Evolutionary conservation across 2,888 invertebrate genomes (phyloP).

Genomic region (Rhagonycha fulva): DNA sequence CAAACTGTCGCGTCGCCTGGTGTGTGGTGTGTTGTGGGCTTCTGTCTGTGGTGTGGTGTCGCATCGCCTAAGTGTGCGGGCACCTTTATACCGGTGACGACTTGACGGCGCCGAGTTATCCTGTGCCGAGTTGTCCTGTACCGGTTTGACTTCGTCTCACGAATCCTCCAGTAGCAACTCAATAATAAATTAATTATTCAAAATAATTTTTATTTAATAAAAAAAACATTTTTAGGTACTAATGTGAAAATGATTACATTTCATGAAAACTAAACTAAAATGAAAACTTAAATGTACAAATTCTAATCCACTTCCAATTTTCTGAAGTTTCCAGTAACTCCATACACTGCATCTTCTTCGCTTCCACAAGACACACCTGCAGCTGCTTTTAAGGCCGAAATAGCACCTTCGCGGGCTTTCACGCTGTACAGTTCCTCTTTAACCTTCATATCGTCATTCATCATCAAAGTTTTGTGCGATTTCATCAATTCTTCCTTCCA

Average conservation of each 20-base stretch:
- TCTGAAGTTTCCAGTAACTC: conserved; percentile 76
- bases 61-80: too few species aligned
- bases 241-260: background rate
- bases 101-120: too few species aligned
- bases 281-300: background rate
- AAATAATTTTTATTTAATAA: background rate
- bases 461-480: conserved; percentile 63
- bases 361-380: conserved; percentile 63
- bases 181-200: too few species aligned
- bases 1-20: too few species aligned
- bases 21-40: too few species aligned
- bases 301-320: conserved; percentile 78
- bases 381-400: conserved; percentile 70
- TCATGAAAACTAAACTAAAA: background rate
- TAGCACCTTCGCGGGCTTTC: conserved; percentile 73
- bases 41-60: too few species aligned
- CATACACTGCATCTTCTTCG: conserved; percentile 69
- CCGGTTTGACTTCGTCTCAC: too few species aligned
- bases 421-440: conserved; percentile 71
- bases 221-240: background rate
- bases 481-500: conserved; percentile 72
- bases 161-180: too few species aligned
- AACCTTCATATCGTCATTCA: conserved; percentile 73
- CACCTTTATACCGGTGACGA: too few species aligned
- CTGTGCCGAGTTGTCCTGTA: too few species aligned